These are phyloP conservation scores for Drosophila yakuba DNA, from an alignment of 1,140 invertebrate species.

Conservation along the genomic window DNA sequence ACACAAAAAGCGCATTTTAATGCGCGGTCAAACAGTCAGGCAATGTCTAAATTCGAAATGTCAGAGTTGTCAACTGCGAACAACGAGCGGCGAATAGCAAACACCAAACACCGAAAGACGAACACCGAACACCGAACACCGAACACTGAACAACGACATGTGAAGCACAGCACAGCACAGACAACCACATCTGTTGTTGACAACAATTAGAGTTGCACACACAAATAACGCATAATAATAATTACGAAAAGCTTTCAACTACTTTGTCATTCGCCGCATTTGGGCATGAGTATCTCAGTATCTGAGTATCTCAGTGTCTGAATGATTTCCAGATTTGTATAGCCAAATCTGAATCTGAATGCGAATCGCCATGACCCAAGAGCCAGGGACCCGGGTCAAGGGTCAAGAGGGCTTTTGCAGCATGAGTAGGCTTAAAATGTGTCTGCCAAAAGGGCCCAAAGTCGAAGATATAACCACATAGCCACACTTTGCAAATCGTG, in stretches of 20 bases:
- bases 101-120: conserved; percentile 10
- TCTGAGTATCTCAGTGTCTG: background rate
- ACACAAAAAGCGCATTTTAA: conserved; percentile 72
- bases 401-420: conserved; percentile 1
- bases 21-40: conserved; percentile 42
- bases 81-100: conserved; percentile 17
- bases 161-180: conserved; percentile 20
- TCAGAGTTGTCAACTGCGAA: conserved; percentile 75
- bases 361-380: conserved; percentile 18
- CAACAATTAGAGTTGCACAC: conserved; percentile 63
- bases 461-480: conserved; percentile 6
- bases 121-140: background rate
- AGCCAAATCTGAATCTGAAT: conserved; percentile 8
- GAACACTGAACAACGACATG: too few relatives aligned
- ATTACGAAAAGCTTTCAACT: conserved; percentile 72
- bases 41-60: conserved; percentile 81
- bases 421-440: conserved; percentile 32
- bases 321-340: background rate
- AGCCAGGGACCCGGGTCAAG: conserved; percentile 4
- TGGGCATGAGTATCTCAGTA: conserved; percentile 22
- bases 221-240: conserved; percentile 75
- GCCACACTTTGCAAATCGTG: conserved; percentile 9
- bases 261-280: conserved; percentile 39
- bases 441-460: background rate
- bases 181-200: conserved; percentile 49